Evolutionary conservation across 37 sponge, comb jelly and placozoan genomes (phyloP), one percentile per base, ranked within the genome.

Genomic region (Spongilla lacustris): DNA sequence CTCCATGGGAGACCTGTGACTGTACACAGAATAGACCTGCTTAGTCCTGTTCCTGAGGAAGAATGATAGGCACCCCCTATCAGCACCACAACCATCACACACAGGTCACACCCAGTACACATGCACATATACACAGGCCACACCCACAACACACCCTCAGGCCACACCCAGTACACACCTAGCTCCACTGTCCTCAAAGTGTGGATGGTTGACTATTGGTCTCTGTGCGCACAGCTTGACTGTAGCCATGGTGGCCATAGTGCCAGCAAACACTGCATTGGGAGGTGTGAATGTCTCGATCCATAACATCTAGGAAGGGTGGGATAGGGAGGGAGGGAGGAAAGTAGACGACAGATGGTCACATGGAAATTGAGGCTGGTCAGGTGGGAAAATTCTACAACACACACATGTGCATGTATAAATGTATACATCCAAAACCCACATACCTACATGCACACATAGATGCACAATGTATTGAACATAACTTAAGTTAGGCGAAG

Each of bases 121-220:
- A 34, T 8, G 24, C 6, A 34, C 27, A 30, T 29, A 67, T 24
- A n/a, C 69, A 8, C 10, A 79, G 6, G 32, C 5, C 28, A 29
- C 32, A 5, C 76, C 6, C 8, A 5, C 31, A 24, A 31, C 31
- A 24, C 14, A 8, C n/a, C 29, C n/a, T n/a, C n/a, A n/a, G n/a
- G n/a, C n/a, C n/a, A n/a, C n/a, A n/a, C n/a, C n/a, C n/a, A n/a
- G n/a, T n/a, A 31, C 32, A 24, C 11, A 6, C n/a, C 31, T 66
- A 8, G 33, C 29, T 28, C 14, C 25, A 31, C 25, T 38, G 49
- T 92, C 75, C 84, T 98, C 98, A 71, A 96, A 98, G 83, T 98
- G 98, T 29, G 98, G 98, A 67, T 98, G 98, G 84, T 94, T 96
- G 35, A 96, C 96, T 26, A 98, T 96, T 24, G 94, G 85, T 14